Percentiles rank a stretch among this genome's conserved stretches.
Conservation (phyloP, 2,888 invertebrate genomes). For the Orthosia gracilis region DNA sequence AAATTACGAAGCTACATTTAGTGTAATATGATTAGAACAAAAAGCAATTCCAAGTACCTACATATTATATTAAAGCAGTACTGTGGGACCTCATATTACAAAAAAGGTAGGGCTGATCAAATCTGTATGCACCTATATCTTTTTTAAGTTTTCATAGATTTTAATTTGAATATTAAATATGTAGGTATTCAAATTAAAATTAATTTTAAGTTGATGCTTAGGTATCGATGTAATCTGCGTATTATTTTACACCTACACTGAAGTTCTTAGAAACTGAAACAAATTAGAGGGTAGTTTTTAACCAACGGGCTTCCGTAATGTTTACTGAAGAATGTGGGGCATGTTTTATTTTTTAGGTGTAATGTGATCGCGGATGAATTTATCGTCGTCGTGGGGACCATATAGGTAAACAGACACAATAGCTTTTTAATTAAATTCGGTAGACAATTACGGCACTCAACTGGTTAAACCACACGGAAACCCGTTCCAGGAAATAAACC, state of each 20-base stretch:
- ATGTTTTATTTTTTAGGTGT: not conserved
- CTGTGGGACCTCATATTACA: too few species aligned
- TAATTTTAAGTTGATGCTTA: too few species aligned
- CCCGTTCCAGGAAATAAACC: not conserved
- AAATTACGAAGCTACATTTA: conserved; percentile 20
- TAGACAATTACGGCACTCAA: too few species aligned
- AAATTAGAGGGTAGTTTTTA: not conserved
- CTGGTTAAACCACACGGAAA: not conserved
- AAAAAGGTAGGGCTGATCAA: too few species aligned
- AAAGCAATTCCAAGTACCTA: conserved; percentile 37
- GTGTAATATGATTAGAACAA: conserved; percentile 36
- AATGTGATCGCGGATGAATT: not conserved
- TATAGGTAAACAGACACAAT: too few species aligned
- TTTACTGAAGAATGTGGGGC: not conserved
- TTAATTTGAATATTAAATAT: not conserved
- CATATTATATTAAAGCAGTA: not conserved
- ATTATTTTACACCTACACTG: too few species aligned
- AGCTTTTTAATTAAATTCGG: too few species aligned
- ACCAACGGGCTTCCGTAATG: not conserved
- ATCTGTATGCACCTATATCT: not conserved
- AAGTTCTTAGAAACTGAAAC: not conserved
- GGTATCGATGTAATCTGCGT: too few species aligned
- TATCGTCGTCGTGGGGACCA: not conserved
- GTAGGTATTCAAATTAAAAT: too few species aligned
- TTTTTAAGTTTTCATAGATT: not conserved